Percentiles rank a stretch among this genome's conserved stretches.
Evolutionary conservation across 2,797 vertebrate genomes (phyloP).

Genomic region (Enteromius radiatus): DNA sequence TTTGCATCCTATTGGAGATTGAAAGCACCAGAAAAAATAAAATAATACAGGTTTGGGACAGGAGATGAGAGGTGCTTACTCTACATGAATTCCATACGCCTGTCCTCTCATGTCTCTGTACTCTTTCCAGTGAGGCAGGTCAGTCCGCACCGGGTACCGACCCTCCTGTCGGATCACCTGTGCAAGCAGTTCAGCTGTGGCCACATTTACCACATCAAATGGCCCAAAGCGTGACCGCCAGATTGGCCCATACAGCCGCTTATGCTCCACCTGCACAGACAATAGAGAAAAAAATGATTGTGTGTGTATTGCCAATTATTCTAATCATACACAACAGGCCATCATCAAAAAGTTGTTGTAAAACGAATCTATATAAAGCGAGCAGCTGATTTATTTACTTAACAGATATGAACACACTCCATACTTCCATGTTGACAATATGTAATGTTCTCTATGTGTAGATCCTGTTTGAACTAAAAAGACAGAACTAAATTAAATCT

Average conservation of each 20-base stretch:
- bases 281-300: not conserved
- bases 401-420: no score
- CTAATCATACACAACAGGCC: no score
- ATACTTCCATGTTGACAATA: no score
- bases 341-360: no score
- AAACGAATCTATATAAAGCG: no score
- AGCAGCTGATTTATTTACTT: no score
- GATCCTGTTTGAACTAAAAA: not conserved
- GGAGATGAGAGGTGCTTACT: constrained; percentile 66
- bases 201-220: constrained; percentile 76
- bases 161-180: constrained; percentile 81
- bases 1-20: not conserved
- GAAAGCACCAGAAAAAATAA: not conserved
- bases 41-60: not conserved
- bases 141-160: constrained; percentile 70
- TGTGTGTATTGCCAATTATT: not conserved
- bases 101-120: constrained; percentile 78
- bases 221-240: constrained; percentile 79
- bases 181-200: constrained; percentile 73
- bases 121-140: constrained; percentile 80
- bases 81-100: constrained; percentile 78
- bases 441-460: no score
- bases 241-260: constrained; percentile 75
- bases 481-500: not conserved
- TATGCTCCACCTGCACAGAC: constrained; percentile 69